Base-by-base conservation (phyloP, 23 tunicate species). In the Clavelina lepadiformis region DNA sequence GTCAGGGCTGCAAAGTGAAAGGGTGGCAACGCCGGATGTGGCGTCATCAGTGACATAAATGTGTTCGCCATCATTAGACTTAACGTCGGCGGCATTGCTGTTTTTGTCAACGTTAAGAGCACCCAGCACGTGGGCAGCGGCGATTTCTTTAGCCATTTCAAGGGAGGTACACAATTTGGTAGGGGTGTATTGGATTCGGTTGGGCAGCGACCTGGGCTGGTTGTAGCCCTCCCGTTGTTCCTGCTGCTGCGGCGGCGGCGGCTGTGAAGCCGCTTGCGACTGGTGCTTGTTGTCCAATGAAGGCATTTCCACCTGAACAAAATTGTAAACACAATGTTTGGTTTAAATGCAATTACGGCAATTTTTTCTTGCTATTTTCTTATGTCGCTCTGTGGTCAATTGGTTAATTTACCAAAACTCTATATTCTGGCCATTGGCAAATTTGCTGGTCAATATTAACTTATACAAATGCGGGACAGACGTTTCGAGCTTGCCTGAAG, bases 131-230 rank as follows among this genome's bases (percentile, higher is more conserved):
- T 79, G 78, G 19, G 57, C 63, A 38, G 97, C 97, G 1, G 97
- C 97, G 13, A 89, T 78, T 56, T 89, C 97, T 63, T 81, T 76
- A 20, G 97, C 97, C 35, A 35, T 28, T 33, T 77, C 85, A 89
- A 75, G 97, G 63, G 97, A 89, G 82, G 83, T 89, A 89, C 75
- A 89, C 97, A 89, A 89, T 89, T 89, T 89, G 97, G 97, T 89
- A 89, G 97, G 97, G 97, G 97, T 89, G 97, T 65, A 89, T 71
- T 41, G 88, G 65, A 31, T 69, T 69, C 58, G 65, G 55, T 29
- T 76, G 71, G 60, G 34, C 35, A 29, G 73, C 80, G 54, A 22
- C 35, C 47, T 35, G 50, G 72, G 81, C 56, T 38, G 72, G 59
- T 72, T 56, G 75, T 44, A 56, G 63, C 65, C 52, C 52, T 35